phyloP scores from a whole-genome alignment of 2,113 vertebrate genomes.

The Naja naja region DNA sequence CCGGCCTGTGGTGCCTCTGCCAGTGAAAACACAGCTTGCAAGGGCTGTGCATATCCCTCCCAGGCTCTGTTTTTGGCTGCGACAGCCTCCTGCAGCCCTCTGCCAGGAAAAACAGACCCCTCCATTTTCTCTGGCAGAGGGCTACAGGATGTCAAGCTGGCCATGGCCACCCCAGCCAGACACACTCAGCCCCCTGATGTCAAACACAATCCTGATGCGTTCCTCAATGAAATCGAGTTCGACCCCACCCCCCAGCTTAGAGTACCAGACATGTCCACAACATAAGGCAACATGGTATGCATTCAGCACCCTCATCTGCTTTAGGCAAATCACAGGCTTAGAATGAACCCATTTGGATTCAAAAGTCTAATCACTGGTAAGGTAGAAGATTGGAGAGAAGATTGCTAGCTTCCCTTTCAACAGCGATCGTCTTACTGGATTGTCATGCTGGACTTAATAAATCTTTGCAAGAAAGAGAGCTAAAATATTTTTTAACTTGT shows the following conservation, averaged over 20 bases:
- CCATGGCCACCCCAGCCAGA: no score
- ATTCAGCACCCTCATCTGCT: conserved; percentile 51
- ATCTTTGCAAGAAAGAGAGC: background rate
- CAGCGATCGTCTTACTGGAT: conserved; percentile 1
- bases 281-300: conserved; percentile 63
- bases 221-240: no score
- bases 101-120: no score
- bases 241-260: background rate
- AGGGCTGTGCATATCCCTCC: no score
- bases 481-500: background rate
- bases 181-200: no score
- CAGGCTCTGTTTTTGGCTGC: no score
- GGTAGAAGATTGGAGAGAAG: background rate
- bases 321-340: conserved; percentile 31
- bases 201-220: no score
- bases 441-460: background rate
- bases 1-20: no score
- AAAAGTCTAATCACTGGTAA: conserved; percentile 22
- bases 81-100: no score
- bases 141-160: no score
- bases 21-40: no score
- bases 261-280: conserved; percentile 21
- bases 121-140: no score
- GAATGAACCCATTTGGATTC: conserved; percentile 45
- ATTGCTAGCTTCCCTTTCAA: background rate